Evolutionary conservation across 2,888 invertebrate species (phyloP).

Genomic region (Eumacrocentrus americanus): DNA sequence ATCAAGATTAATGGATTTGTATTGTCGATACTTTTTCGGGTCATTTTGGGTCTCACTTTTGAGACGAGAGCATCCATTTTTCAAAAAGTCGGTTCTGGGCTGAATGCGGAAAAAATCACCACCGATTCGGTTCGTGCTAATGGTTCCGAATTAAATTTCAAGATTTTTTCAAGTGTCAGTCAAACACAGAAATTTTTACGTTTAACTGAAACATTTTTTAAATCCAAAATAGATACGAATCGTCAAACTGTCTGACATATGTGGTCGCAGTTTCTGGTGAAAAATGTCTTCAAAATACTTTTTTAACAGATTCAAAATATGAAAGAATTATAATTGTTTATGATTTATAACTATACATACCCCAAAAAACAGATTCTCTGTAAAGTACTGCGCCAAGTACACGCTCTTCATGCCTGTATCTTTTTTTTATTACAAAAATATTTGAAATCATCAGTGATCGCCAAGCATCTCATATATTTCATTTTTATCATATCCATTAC

Average conservation of each 20-base stretch:
- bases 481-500: no score
- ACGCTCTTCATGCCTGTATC: no score
- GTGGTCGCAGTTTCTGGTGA: not conserved
- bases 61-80: slow-evolving; percentile 58
- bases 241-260: not conserved
- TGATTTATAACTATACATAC: no score
- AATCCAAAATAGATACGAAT: not conserved
- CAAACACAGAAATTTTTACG: not conserved
- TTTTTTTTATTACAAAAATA: no score
- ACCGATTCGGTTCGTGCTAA: slow-evolving; percentile 55
- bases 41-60: slow-evolving; percentile 60
- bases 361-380: no score
- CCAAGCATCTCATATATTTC: no score
- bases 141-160: slow-evolving; percentile 54
- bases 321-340: no score
- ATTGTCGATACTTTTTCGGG: slow-evolving; percentile 61
- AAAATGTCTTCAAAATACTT: not conserved
- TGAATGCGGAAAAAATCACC: slow-evolving; percentile 47
- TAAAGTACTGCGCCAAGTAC: no score
- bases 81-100: slow-evolving; percentile 53
- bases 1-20: slow-evolving; percentile 60
- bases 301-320: not conserved
- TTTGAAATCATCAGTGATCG: no score
- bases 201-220: not conserved
- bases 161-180: slow-evolving; percentile 19